Conservation (phyloP, 2,888 invertebrate species). For the Dolichopus griseipennis region DNA sequence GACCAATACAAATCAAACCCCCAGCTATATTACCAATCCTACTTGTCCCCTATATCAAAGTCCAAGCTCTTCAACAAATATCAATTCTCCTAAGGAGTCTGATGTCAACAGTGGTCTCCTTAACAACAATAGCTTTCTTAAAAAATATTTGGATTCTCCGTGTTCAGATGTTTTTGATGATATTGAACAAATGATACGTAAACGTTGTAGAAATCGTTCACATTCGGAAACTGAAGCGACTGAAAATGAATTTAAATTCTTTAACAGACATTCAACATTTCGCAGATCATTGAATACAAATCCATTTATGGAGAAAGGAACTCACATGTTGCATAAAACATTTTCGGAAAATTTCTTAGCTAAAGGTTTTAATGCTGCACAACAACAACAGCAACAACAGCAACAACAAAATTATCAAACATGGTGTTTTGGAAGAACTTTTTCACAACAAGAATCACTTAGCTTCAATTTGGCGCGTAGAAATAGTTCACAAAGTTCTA, state of each 20-base stretch:
- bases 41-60: constrained; percentile 1
- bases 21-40: not conserved
- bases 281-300: constrained; percentile 26
- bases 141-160: constrained; percentile 21
- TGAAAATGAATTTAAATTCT: constrained; percentile 27
- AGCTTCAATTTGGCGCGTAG: constrained; percentile 34
- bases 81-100: constrained; percentile 14
- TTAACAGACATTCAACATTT: constrained; percentile 29
- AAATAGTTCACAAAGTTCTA: constrained; percentile 38
- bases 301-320: constrained; percentile 34
- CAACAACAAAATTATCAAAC: constrained; percentile 21
- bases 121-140: constrained; percentile 4
- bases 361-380: constrained; percentile 18
- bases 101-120: constrained; percentile 10
- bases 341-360: constrained; percentile 41
- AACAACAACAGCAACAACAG: constrained; percentile 23
- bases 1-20: constrained; percentile 15
- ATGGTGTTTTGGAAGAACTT: constrained; percentile 36
- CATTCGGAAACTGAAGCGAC: constrained; percentile 33
- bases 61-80: constrained; percentile 12
- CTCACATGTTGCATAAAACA: constrained; percentile 41
- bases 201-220: constrained; percentile 32
- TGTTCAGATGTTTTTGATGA: constrained; percentile 21
- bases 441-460: constrained; percentile 34
- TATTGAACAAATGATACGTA: constrained; percentile 20